Conservation (phyloP, 2,113 vertebrate species). For the Gymnobelideus leadbeateri region DNA sequence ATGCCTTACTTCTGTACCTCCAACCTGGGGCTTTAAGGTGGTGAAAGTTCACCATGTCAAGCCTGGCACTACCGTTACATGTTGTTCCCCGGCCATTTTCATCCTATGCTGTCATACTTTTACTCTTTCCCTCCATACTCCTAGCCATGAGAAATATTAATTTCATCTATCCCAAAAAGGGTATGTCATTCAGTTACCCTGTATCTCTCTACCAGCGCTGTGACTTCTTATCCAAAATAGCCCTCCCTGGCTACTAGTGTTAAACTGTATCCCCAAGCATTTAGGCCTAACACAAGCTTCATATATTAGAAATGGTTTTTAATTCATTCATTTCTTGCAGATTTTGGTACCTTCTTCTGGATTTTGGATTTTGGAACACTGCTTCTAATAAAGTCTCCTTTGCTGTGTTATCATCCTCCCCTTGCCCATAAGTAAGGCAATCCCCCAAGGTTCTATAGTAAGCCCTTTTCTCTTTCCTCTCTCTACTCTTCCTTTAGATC, state of each 20-base stretch:
- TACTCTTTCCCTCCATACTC: too few relatives aligned
- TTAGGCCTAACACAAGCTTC: neutral
- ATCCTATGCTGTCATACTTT: too few relatives aligned
- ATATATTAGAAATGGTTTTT: neutral
- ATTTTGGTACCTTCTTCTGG: neutral
- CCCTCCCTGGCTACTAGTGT: neutral
- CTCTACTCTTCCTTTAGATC: neutral
- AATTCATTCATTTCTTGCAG: neutral
- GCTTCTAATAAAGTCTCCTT: neutral
- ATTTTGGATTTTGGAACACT: neutral
- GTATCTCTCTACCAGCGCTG: neutral
- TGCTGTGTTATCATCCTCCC: neutral
- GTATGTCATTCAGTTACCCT: neutral
- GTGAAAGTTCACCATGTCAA: neutral
- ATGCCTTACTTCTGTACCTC: neutral
- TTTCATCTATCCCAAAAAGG: neutral
- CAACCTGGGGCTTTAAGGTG: neutral
- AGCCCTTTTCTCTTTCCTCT: neutral
- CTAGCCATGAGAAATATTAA: neutral
- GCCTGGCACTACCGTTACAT: neutral
- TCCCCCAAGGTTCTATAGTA: neutral
- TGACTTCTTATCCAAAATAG: neutral
- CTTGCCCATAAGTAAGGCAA: neutral
- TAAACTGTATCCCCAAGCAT: neutral
- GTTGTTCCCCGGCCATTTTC: neutral